phyloP scores from a whole-genome alignment of 2,113 vertebrate species.

The Thamnaconus septentrionalis region DNA sequence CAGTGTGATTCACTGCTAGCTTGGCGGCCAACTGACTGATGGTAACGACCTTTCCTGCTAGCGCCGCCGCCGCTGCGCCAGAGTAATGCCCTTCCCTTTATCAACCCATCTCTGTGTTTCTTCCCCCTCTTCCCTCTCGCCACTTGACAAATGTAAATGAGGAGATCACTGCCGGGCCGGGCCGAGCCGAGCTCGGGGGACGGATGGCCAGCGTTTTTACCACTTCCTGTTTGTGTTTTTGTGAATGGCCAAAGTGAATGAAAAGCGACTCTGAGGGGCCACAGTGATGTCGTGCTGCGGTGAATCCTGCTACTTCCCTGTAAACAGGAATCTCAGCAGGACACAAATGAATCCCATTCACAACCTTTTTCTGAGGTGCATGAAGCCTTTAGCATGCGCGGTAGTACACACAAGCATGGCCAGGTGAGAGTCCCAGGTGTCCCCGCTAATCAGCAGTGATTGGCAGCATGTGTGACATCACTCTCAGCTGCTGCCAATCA shows the following conservation, averaged over 20 bases:
- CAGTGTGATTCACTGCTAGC: conserved; percentile 50
- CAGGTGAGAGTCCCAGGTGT: no score
- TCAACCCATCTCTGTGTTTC: conserved; percentile 64
- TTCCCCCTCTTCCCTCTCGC: conserved; percentile 37
- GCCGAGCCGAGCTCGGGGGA: not conserved
- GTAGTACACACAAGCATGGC: no score
- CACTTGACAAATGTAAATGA: conserved; percentile 57
- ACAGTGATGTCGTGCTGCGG: no score
- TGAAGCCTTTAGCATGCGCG: no score
- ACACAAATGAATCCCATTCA: no score
- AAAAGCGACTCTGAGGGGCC: not conserved
- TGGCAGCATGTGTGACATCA: no score
- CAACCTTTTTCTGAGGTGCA: no score
- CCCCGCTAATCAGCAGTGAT: no score
- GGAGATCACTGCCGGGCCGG: no score
- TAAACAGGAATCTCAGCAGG: no score
- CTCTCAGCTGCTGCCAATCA: no score
- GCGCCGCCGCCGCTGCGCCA: conserved; percentile 15
- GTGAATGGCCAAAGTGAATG: not conserved
- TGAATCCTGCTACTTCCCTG: no score
- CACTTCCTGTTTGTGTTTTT: not conserved
- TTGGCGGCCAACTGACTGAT: conserved; percentile 62
- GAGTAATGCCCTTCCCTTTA: conserved; percentile 64
- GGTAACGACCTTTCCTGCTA: conserved; percentile 64
- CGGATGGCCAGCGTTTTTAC: not conserved